These are phyloP conservation scores for Mamestra configurata DNA, from an alignment of 1,140 invertebrate species.

Conservation along the genomic window DNA sequence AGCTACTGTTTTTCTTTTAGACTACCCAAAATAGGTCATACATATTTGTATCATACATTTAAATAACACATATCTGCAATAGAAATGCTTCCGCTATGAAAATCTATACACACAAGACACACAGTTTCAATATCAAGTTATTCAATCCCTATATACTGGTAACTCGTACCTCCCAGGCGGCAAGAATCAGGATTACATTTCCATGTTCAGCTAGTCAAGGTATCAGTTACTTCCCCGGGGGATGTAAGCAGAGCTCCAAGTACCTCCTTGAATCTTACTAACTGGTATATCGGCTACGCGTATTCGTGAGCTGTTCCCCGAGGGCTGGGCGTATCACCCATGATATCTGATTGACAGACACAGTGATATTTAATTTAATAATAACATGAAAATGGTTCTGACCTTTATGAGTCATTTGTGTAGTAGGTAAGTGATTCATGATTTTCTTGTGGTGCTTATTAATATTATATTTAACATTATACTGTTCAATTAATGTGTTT, in stretches of 20 bases:
- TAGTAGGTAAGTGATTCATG: background rate
- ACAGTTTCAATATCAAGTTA: background rate
- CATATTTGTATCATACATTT: too few relatives aligned
- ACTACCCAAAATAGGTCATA: too few relatives aligned
- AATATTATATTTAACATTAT: background rate
- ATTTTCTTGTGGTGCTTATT: background rate
- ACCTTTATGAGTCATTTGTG: background rate
- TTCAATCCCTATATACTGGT: background rate
- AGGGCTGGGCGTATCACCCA: background rate
- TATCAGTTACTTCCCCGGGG: constrained; percentile 26
- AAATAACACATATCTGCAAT: too few relatives aligned
- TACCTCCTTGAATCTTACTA: constrained; percentile 5
- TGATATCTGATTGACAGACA: constrained; percentile 2
- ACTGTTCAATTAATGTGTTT: background rate
- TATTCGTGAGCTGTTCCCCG: background rate
- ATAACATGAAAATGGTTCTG: background rate
- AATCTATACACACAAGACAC: too few relatives aligned
- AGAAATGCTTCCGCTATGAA: too few relatives aligned
- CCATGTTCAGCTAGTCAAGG: constrained; percentile 23
- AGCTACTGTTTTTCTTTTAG: too few relatives aligned
- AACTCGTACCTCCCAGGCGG: constrained; percentile 5
- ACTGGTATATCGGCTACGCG: background rate
- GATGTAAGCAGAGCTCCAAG: constrained; percentile 10
- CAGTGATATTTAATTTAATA: background rate
- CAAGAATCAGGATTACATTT: constrained; percentile 22